Evolutionary conservation across 2,888 invertebrate genomes (phyloP), one percentile per base, ranked within the genome.

Genomic region (Erynnis tages): DNA sequence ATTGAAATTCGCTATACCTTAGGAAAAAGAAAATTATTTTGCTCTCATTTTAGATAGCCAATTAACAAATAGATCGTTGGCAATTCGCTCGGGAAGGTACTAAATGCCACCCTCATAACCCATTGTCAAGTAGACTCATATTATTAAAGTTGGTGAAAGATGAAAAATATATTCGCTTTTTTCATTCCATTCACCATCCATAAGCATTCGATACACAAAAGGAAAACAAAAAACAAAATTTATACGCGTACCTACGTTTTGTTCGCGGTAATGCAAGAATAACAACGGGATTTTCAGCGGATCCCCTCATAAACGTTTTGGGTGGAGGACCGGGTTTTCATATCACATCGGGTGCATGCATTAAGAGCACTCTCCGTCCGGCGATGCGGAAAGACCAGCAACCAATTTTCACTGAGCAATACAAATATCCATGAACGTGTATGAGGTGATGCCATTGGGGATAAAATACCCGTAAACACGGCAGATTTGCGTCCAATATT

Each of bases 251-350:
- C 67, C 21, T 21, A 21, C 17, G 71, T 77, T 78, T 79, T 76
- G 73, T 79, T 76, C 69, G 65, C 59, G 66, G 70, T 77, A 79
- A 82, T 78, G 73, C 65, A 76, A 79, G 67, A 80, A 77, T 67
- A 80, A 79, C 76, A 77, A 62, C 49, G 69, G 67, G 68, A 60
- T 68, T 62, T 69, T 71, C 65, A 62, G 58, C 52, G 66, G 65
- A 60, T 65, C 75, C 76, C 77, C 69, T 72, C 69, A 66, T 73
- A 77, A 76, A 76, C 71, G 67, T 66, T 74, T 73, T 67, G 66
- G 64, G 62, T 68, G 63, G 66, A 69, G 61, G 64, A 71, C 66
- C 66, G 59, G 62, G 64, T 67, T 65, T 71, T 71, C 66, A 68
- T 72, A 76, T 71, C 66, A 62, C 62, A 62, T 63, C 62, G 63